Percentiles rank a stretch among this genome's conserved stretches.
These are phyloP conservation scores for Mayetiola destructor DNA, from an alignment of 2,888 invertebrate species.

Conservation along the genomic window DNA sequence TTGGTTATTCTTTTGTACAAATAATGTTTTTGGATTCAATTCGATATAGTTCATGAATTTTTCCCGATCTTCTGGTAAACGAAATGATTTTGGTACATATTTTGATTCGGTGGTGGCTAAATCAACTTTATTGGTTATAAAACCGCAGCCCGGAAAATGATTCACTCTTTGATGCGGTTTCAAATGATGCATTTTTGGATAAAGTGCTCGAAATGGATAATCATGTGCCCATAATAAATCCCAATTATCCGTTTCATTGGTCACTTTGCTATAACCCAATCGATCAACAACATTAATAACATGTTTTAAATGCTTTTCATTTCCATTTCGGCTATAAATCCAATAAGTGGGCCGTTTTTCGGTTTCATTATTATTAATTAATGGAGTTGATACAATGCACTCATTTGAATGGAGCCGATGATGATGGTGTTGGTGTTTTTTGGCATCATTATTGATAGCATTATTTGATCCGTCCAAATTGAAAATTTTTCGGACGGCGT, in stretches of 20 bases:
- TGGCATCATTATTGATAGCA: neutral
- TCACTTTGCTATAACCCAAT: slow-evolving; percentile 52
- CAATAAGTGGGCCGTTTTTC: slow-evolving; percentile 38
- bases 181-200: slow-evolving; percentile 40
- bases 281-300: slow-evolving; percentile 63
- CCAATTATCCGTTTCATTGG: slow-evolving; percentile 50
- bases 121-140: slow-evolving; percentile 81
- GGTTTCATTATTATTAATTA: neutral
- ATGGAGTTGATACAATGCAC: neutral
- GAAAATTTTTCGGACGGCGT: neutral
- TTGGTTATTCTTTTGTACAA: slow-evolving; percentile 84
- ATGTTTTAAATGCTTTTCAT: slow-evolving; percentile 50
- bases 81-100: slow-evolving; percentile 78
- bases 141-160: slow-evolving; percentile 89
- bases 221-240: slow-evolving; percentile 87
- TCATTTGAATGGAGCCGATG: neutral
- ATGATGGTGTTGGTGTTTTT: neutral
- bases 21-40: slow-evolving; percentile 52
- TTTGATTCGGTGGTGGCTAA: slow-evolving; percentile 64
- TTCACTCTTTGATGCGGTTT: slow-evolving; percentile 69
- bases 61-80: slow-evolving; percentile 60
- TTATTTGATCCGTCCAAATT: neutral
- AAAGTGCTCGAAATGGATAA: slow-evolving; percentile 54
- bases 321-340: slow-evolving; percentile 41
- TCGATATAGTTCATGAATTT: slow-evolving; percentile 53